These are phyloP conservation scores for Sarcophaga carnaria DNA, from an alignment of 2,888 invertebrate genomes.

Conservation along the genomic window DNA sequence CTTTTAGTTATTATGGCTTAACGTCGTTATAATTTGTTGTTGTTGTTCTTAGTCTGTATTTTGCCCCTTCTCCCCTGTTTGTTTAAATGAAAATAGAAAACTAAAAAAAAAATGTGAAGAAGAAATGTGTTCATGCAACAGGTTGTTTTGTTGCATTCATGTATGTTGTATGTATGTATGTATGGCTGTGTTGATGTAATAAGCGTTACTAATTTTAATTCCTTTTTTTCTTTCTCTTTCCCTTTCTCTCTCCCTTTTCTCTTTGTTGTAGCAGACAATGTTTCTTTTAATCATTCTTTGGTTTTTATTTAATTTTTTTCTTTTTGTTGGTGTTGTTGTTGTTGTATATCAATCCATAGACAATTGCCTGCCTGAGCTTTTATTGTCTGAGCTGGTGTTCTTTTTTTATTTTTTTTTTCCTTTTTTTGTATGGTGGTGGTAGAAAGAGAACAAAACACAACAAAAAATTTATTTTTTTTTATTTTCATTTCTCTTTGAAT, in stretches of 20 bases:
- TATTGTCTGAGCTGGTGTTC: neutral
- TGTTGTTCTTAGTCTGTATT: constrained; percentile 21
- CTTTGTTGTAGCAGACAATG: constrained; percentile 4
- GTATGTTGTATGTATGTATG: constrained; percentile 17
- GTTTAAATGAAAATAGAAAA: neutral
- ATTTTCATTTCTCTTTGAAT: neutral
- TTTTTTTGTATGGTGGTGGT: no score
- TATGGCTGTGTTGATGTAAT: constrained; percentile 48
- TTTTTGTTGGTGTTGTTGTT: constrained; percentile 15
- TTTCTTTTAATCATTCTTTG: neutral
- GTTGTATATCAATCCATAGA: constrained; percentile 31
- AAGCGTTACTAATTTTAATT: constrained; percentile 55
- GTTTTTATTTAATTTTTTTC: constrained; percentile 17
- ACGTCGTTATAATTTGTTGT: constrained; percentile 10
- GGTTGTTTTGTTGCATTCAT: constrained; percentile 50
- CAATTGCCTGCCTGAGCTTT: constrained; percentile 42
- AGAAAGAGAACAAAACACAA: neutral
- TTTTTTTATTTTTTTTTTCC: neutral
- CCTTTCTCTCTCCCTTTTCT: neutral
- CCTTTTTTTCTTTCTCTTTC: constrained; percentile 21
- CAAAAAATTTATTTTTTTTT: constrained; percentile 31
- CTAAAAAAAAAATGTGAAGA: constrained; percentile 29
- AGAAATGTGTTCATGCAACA: constrained; percentile 55
- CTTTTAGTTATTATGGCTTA: neutral
- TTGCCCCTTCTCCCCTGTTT: neutral